Percentiles rank a stretch among this genome's conserved stretches.
Conservation (phyloP, 2,888 invertebrate species). For the Heliconius ethilla region DNA sequence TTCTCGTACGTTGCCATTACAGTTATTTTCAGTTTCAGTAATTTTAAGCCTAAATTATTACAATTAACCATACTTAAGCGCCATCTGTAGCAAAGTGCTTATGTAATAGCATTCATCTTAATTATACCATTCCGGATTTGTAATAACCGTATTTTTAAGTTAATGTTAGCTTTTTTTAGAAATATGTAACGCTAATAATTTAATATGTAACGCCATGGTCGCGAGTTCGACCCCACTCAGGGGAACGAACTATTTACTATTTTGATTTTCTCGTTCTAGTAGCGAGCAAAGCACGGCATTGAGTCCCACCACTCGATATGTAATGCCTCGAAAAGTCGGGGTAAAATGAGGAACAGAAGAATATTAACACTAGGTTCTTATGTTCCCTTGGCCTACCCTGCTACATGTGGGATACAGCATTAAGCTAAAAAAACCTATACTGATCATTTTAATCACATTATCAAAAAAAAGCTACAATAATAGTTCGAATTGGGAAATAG, state of each 20-base stretch:
- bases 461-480: not conserved
- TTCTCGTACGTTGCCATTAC: not conserved
- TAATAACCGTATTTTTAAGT: slow-evolving; percentile 3
- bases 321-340: no score
- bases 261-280: no score
- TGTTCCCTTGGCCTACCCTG: no score
- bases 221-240: no score
- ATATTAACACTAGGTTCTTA: no score
- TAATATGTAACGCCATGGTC: no score
- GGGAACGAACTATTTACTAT: no score
- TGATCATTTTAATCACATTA: not conserved
- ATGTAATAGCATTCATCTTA: slow-evolving; percentile 16
- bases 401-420: no score
- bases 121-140: slow-evolving; percentile 12
- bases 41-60: slow-evolving; percentile 9
- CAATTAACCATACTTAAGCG: slow-evolving; percentile 14
- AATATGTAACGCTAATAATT: not conserved
- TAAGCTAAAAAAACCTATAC: not conserved
- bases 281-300: no score
- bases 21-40: not conserved
- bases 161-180: not conserved
- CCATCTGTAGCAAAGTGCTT: slow-evolving; percentile 4
- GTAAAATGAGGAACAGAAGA: no score
- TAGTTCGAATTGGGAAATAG: slow-evolving; percentile 5
- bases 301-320: no score